Conservation (phyloP, 2,113 vertebrate species). For the Fulmarus glacialis region DNA sequence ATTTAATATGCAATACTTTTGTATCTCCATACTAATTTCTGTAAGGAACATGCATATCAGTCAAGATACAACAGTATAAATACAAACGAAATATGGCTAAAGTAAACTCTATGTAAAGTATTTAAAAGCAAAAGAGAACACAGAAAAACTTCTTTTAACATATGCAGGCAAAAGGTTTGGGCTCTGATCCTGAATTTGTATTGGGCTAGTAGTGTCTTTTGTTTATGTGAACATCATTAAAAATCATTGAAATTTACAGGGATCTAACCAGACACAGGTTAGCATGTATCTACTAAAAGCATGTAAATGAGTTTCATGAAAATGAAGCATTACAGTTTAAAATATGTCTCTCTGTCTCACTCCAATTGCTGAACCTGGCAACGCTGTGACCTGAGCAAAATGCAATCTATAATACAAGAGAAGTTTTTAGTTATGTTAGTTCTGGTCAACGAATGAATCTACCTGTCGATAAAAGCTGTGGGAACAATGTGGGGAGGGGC, state of each 20-base stretch:
- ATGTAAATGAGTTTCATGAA: background rate
- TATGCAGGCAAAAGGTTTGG: background rate
- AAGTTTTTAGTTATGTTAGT: background rate
- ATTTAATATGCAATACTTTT: background rate
- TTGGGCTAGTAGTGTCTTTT: background rate
- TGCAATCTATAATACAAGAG: background rate
- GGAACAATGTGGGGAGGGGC: background rate
- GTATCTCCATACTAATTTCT: background rate
- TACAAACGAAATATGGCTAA: background rate
- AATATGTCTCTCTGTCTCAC: background rate
- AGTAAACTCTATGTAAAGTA: background rate
- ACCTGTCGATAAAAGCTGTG: background rate
- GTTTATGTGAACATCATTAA: background rate
- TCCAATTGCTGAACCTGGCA: background rate
- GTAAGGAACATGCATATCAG: background rate
- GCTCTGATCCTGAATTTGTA: background rate
- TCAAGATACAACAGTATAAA: background rate
- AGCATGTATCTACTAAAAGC: background rate
- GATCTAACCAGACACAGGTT: background rate
- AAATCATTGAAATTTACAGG: background rate
- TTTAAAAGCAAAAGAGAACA: background rate
- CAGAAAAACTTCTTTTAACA: background rate
- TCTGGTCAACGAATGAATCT: background rate
- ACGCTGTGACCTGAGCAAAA: background rate
- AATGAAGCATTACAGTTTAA: background rate